Evolutionary conservation across 2,797 vertebrate genomes (phyloP), one percentile per base, ranked within the genome.

Genomic region (Parotocinclus haroldoi): DNA sequence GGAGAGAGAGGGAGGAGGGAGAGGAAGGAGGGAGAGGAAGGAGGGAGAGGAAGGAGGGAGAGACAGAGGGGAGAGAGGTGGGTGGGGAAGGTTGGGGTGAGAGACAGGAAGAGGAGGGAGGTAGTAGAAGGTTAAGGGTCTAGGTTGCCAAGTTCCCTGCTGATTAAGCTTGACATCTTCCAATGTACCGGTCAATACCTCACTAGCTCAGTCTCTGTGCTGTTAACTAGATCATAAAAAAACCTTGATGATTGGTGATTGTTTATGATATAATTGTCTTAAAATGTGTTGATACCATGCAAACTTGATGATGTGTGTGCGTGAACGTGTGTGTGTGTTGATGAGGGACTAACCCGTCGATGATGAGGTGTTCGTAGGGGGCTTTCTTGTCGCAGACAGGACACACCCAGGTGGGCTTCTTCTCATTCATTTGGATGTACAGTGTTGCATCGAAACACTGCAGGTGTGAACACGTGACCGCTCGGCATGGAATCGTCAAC

Each of bases 401-500:
- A 84, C 96, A 99, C 48, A 98, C 96, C 96, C 96, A 99, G 49
- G 96, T 99, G 68, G 96, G 95, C 64, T 99, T 98, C 84, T 98
- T 99, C 84, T 98, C 96, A 1, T 98, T 98, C 96, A 99, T 99
- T 73, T 98, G 96, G 82, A 99, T 96, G 56, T 99, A 99, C 4
- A 99, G 91, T 0, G 96, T 99, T 81, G 95, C 96, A 72, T 99
- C 96, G 42, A 99, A 99, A 72, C 96, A 98, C 66, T 99, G 96
- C 79, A 98, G 92, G 85, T 99, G 96, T 37, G 96, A 97, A 79
- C 96, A 99, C 0, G 96, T 98, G 83, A 99, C 84, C 11, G 95
- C 94, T 69, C 96, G 87, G 74, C 96, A 99, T 0, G 96, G 95
- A 85, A 98, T 97, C 82, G 92, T 95, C 76, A 99, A 88, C 52